Evolutionary conservation across 2,888 invertebrate species (phyloP), one percentile per base, ranked within the genome.

Genomic region (Tinea trinotella): DNA sequence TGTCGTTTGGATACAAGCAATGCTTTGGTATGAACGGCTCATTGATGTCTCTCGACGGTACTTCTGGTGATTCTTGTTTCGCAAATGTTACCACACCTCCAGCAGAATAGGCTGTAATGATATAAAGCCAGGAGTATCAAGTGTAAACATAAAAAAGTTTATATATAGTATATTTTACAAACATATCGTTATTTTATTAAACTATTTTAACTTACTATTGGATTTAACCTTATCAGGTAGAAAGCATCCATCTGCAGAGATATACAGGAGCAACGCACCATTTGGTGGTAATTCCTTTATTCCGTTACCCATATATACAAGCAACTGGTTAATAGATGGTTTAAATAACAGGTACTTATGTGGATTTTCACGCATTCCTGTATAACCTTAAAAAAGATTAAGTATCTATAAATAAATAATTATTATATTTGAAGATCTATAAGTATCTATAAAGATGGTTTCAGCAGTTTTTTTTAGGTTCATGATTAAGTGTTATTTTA

Each of bases 301-400:
- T 58, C 96, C 95, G 68, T 92, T 95, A 56, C 95, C 93, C 64
- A 98, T 88, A 82, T 97, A 98, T 59, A 97, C 95, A 74, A 97
- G 90, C 56, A 98, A 91, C 85, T 98, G 97, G 74, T 93, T 94
- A 65, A 97, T 92, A 53, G 96, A 95, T 56, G 98, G 98, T 78
- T 96, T 97, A 87, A 96, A 98, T 63, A 98, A 89, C 64, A 98
- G 89, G 87, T 97, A 97, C 84, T 98, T 98, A 87, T 98, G 98
- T 40, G 98, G 98, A 87, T 98, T 98, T 1, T 66, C 65, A 5
- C 56, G 56, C n/a, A 59, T 57, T 3, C 57, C 63, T 15, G 6
- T 40, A 7, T n/a, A n/a, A 12, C 13, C n/a, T 6, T 40, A 40
- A 2, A 13, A n/a, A 13, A 12, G 1, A 40, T 13, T 40, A 13